Evolutionary conservation across 1,140 invertebrate species (phyloP).

Genomic region (Leptinotarsa undecemlineata): DNA sequence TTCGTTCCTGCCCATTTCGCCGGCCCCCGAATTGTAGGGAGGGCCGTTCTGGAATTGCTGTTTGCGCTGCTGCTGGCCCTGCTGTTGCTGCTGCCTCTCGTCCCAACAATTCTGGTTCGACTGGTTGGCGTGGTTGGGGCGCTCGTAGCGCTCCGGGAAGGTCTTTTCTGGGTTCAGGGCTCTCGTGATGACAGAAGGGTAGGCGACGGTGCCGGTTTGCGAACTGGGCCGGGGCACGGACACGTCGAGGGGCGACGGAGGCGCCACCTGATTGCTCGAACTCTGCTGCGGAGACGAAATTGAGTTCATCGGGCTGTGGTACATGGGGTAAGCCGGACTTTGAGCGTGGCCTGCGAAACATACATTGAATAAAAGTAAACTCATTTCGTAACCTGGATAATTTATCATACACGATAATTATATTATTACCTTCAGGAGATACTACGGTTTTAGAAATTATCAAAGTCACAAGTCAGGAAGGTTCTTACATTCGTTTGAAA

Average conservation of each 20-base stretch:
- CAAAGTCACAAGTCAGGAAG: too few species aligned
- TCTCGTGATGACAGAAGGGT: slow-evolving; percentile 73
- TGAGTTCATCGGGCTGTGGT: slow-evolving; percentile 76
- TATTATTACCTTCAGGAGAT: too few species aligned
- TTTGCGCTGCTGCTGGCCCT: background rate
- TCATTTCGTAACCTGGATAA: too few species aligned
- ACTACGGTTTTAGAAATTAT: too few species aligned
- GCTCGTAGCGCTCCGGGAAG: slow-evolving; percentile 66
- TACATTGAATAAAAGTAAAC: too few species aligned
- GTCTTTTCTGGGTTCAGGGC: slow-evolving; percentile 66
- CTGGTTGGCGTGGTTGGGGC: slow-evolving; percentile 51
- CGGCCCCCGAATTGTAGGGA: slow-evolving; percentile 31
- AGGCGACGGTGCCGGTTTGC: slow-evolving; percentile 65
- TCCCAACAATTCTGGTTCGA: slow-evolving; percentile 59
- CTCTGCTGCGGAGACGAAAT: slow-evolving; percentile 70
- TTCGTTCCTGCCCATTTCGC: slow-evolving; percentile 28
- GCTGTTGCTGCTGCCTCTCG: slow-evolving; percentile 51
- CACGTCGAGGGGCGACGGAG: slow-evolving; percentile 70
- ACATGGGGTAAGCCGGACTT: slow-evolving; percentile 76
- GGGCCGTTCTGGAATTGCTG: background rate
- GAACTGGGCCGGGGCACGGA: slow-evolving; percentile 67
- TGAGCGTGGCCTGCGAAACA: slow-evolving; percentile 64
- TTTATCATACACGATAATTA: too few species aligned
- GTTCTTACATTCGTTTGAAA: too few species aligned
- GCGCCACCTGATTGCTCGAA: slow-evolving; percentile 62